phyloP scores from a whole-genome alignment of 2,113 vertebrate species.

The Chunga burmeisteri region DNA sequence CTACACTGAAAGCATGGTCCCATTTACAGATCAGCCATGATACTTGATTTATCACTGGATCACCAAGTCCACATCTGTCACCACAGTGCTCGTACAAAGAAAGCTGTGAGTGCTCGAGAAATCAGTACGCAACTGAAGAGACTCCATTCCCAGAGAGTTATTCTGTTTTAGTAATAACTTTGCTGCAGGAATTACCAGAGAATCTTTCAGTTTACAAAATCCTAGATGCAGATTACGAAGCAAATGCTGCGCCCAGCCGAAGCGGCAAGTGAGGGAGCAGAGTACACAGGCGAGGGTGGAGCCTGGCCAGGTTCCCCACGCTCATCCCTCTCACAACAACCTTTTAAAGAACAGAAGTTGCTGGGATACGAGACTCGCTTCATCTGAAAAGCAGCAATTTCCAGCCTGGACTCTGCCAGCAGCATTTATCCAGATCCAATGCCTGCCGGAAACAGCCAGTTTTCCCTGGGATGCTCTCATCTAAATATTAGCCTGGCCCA shows the following conservation, averaged over 20 bases:
- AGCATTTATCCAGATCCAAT: neutral
- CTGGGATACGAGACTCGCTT: neutral
- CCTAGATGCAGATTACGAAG: neutral
- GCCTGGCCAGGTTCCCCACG: neutral
- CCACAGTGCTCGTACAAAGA: neutral
- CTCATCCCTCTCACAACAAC: neutral
- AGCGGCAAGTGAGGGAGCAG: fast-evolving
- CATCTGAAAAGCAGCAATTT: neutral
- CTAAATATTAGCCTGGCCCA: neutral
- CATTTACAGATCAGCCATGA: fast-evolving
- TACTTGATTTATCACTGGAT: neutral
- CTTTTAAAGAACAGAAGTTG: neutral
- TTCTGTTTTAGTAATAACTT: neutral
- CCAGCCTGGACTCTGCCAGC: neutral
- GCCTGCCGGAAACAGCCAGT: neutral
- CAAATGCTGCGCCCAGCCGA: neutral
- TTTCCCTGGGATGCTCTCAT: neutral
- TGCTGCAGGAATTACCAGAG: neutral
- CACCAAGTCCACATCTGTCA: neutral
- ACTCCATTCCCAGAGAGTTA: neutral
- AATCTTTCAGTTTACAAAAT: neutral
- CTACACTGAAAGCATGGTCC: neutral
- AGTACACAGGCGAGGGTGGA: neutral
- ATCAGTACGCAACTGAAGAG: neutral
- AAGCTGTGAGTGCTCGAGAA: neutral